Evolutionary conservation across 2,888 invertebrate genomes (phyloP).

Genomic region (Didymodactylos carnosus): DNA sequence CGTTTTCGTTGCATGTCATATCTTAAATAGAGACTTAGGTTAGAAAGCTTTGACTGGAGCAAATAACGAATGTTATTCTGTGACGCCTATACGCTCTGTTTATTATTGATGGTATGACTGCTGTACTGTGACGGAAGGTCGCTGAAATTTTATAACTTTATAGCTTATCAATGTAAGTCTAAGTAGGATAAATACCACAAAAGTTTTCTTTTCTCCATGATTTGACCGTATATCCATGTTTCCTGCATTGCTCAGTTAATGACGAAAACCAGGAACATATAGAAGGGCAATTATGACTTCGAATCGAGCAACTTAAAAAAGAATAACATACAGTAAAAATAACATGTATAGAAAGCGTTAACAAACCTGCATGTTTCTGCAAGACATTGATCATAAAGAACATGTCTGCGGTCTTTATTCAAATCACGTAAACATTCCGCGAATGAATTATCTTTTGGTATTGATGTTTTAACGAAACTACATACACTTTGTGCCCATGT

Average conservation of each 20-base stretch:
- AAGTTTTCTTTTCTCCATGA: not conserved
- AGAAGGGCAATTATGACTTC: not conserved
- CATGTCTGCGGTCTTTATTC: not conserved
- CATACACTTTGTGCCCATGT: not conserved
- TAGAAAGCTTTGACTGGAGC: too few species aligned
- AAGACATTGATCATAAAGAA: not conserved
- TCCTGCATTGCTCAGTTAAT: not conserved
- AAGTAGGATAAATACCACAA: too few species aligned
- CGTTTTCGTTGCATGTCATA: not conserved
- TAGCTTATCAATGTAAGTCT: too few species aligned
- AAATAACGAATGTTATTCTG: too few species aligned
- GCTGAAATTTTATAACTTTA: not conserved
- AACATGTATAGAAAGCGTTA: not conserved
- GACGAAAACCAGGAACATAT: not conserved
- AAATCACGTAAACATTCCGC: not conserved
- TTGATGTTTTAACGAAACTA: not conserved
- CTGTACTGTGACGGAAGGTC: too few species aligned
- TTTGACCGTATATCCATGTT: not conserved
- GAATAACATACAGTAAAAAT: not conserved
- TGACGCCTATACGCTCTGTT: too few species aligned
- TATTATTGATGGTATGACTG: too few species aligned
- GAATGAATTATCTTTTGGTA: not conserved
- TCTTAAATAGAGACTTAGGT: not conserved
- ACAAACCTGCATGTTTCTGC: not conserved
- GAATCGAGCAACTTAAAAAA: not conserved